Base-by-base conservation (phyloP, 2,888 invertebrate genomes). In the Zaprionus bogoriensis region DNA sequence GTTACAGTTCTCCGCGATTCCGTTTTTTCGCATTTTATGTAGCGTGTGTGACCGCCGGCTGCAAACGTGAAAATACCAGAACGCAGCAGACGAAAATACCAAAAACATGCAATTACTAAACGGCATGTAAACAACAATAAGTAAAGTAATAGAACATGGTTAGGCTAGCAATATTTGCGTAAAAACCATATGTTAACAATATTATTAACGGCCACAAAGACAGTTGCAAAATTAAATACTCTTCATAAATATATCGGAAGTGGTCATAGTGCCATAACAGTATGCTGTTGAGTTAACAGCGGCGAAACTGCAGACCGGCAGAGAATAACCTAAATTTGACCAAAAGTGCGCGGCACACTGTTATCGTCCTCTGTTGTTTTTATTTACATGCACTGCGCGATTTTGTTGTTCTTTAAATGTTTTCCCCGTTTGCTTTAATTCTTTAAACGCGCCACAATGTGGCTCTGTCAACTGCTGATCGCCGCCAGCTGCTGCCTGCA, bases 1-100 rank as follows among this genome's bases (percentile, higher is more conserved):
- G 74, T 75, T 74, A 75, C 62, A 67, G 61, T 59, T 69, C 74
- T 74, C 71, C 51, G 71, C 76, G 74, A 74, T 75, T 75, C 72
- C 74, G 74, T 69, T 72, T 72, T 72, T 72, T 72, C 71, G 71
- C 74, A 69, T 74, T 69, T 74, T 71, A 71, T 72, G 61, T 50
- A 57, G 69, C 42, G 68, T 59, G 61, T 70, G 74, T 59, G 74
- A 72, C 69, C 60, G 45, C 5, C 10, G 25, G n/a, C 6, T 14
- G 17, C 4, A 27, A 38, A 38, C 17, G 9, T 2, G 5, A 30
- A 64, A 65, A 68, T 59, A 57, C 71, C 48, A 27, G n/a, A 25
- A 63, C 9, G 14, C 4, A 14, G 10, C 2, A 5, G 7, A 27
- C 4, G 3, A 53, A 38, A 42, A 57, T 51, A 65, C 41, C 28